Base-by-base conservation (phyloP, 2,113 vertebrate species). In the Nicator chloris region DNA sequence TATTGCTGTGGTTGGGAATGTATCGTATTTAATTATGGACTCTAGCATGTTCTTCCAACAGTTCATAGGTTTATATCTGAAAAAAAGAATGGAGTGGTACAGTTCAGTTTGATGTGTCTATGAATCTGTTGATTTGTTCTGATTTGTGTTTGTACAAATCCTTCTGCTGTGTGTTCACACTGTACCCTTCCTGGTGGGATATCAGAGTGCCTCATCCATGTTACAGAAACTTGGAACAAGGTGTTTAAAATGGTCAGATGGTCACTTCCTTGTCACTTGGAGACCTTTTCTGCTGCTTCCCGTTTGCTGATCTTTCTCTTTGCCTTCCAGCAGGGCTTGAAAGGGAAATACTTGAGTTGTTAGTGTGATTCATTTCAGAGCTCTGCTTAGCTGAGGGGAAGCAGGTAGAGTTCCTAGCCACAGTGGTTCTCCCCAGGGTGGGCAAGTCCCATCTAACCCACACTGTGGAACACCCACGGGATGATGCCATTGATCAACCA, bases 391-490 rank as follows among this genome's bases (percentile, higher is more conserved):
- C 70, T 87, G 47, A 72, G 44, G 45, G n/a, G 54, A 73, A 81
- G 24, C 10, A 33, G 4, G 10, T 28, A 23, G 21, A 75, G 27
- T 33, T 92, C 47, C 45, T 53, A 21, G 18, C 21, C 47, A 53
- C 30, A n/a, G 26, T 8, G 24, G 7, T 71, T 45, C 5, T 80
- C 28, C 20, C 24, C 49, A 40, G 4, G 8, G 19, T 31, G 22
- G 21, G 40, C 17, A 72, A 26, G 9, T 30, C 17, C 49, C 49
- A n/a, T 30, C 13, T 47, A 72, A 57, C 15, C 22, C 54, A 23
- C 0, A 0, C 24, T n/a, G 26, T 69, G 66, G 30, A 82, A 19
- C 30, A 66, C 6, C 13, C 15, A 2, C 42, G 24, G 35, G 37
- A 49, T 15, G 31, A 35, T 1, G 1, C 35, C 37, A 15, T 1